These are phyloP conservation scores for Ursus arctos DNA, from an alignment of 2,113 vertebrate genomes.

Conservation along the genomic window DNA sequence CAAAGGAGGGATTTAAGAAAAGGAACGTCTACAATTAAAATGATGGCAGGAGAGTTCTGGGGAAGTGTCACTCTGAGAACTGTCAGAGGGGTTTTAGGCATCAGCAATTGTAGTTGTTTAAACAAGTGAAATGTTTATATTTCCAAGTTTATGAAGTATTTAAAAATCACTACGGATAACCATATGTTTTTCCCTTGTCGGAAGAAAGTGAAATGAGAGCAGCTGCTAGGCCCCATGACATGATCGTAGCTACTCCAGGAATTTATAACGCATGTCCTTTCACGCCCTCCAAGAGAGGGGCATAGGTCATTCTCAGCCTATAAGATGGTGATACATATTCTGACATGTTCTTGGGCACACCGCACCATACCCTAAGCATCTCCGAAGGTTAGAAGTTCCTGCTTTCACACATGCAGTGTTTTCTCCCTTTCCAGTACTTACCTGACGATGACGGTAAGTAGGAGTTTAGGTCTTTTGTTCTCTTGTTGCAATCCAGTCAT, in stretches of 20 bases:
- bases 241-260: not conserved
- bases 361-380: conserved; percentile 73
- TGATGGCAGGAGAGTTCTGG: not conserved
- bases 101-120: not conserved
- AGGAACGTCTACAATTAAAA: not conserved
- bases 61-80: not conserved
- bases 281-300: conserved; percentile 65
- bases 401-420: conserved; percentile 78
- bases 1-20: not conserved
- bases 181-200: conserved; percentile 49
- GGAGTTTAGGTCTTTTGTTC: conserved; percentile 73
- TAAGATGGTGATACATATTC: conserved; percentile 47
- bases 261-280: not conserved
- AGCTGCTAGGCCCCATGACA: not conserved
- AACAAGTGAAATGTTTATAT: not conserved
- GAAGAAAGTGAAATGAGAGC: conserved; percentile 6
- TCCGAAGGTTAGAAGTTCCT: conserved; percentile 82
- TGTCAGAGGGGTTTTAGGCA: not conserved
- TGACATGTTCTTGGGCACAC: not conserved
- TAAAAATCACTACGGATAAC: not conserved
- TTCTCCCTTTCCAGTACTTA: conserved; percentile 75
- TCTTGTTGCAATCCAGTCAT: not conserved
- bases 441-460: conserved; percentile 47
- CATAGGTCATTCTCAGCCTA: conserved; percentile 61
- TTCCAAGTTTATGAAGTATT: not conserved